Evolutionary conservation across 2,888 invertebrate species (phyloP).

Genomic region (Fragum whitleyi): DNA sequence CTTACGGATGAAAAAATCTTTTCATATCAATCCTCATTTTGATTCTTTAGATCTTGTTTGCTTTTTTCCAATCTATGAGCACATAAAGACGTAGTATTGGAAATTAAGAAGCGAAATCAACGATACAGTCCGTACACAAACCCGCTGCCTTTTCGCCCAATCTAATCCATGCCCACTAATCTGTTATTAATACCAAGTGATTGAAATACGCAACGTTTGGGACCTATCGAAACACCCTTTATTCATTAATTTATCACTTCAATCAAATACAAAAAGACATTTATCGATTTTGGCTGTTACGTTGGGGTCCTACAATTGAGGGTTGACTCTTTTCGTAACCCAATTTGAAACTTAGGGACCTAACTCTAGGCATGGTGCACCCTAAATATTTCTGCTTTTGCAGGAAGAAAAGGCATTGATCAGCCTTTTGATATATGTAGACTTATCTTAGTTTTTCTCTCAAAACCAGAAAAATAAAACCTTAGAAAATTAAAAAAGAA

Average conservation of each 20-base stretch:
- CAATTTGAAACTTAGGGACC: no score
- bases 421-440: no score
- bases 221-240: not conserved
- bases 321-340: no score
- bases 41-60: not conserved
- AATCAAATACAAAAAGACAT: not conserved
- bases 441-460: no score
- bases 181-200: not conserved
- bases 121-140: not conserved
- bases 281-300: not conserved
- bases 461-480: no score
- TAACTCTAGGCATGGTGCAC: no score
- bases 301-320: no score
- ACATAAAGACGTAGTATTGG: not conserved
- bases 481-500: no score
- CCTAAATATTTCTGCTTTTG: no score
- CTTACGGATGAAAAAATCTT: constrained; percentile 5
- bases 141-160: not conserved
- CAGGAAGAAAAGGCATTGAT: no score
- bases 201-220: constrained; percentile 18
- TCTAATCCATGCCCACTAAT: constrained; percentile 22
- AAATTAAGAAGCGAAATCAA: not conserved
- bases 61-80: not conserved
- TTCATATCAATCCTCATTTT: not conserved
- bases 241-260: constrained; percentile 1